Percentiles rank a stretch among this genome's conserved stretches.
Evolutionary conservation across 2,113 vertebrate species (phyloP).

Genomic region (Channa maculata): DNA sequence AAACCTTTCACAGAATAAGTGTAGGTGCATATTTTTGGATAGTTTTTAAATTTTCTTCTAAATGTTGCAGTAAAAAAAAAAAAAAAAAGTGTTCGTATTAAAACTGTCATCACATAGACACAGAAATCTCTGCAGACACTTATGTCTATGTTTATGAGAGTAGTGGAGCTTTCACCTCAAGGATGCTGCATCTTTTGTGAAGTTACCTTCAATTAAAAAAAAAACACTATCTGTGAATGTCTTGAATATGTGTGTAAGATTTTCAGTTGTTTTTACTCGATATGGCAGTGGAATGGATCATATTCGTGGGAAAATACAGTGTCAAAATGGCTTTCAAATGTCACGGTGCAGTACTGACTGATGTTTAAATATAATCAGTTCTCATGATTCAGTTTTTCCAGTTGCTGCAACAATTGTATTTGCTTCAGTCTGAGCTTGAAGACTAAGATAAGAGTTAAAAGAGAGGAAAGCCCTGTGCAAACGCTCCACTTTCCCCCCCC

Average conservation of each 20-base stretch:
- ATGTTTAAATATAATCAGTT: conserved; percentile 7
- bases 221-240: neutral
- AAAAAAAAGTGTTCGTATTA: neutral
- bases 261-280: neutral
- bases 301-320: neutral
- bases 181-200: neutral
- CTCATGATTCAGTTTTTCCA: neutral
- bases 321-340: conserved; percentile 6
- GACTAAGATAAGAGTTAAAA: conserved; percentile 40
- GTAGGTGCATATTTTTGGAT: neutral
- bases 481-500: neutral
- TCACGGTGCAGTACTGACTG: conserved; percentile 13
- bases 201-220: neutral
- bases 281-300: neutral
- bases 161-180: neutral
- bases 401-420: neutral
- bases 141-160: neutral
- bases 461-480: conserved; percentile 11
- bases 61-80: neutral
- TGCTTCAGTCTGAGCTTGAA: conserved; percentile 31
- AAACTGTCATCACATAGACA: neutral
- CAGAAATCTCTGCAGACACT: neutral
- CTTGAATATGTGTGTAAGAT: neutral
- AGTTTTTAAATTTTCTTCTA: neutral
- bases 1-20: neutral